Percentiles rank a stretch among this genome's conserved stretches.
phyloP scores from a whole-genome alignment of 1,140 invertebrate species.

The Paramacrobiotus metropolitanus region DNA sequence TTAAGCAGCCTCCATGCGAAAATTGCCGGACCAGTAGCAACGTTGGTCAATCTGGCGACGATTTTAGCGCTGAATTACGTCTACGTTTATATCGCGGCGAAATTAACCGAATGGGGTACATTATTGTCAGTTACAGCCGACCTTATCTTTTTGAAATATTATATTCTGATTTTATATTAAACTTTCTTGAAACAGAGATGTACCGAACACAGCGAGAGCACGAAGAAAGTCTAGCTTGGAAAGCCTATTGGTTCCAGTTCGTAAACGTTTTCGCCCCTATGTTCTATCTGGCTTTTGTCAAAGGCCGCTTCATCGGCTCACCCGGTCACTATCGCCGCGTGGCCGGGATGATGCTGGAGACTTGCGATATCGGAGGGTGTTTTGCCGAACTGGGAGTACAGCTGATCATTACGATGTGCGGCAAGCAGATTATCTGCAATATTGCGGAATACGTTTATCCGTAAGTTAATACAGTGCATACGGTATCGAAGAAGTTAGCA shows the following conservation, averaged over 20 bases:
- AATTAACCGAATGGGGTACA: slow-evolving; percentile 39
- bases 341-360: slow-evolving; percentile 14
- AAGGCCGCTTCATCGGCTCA: slow-evolving; percentile 51
- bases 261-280: slow-evolving; percentile 64
- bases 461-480: slow-evolving; percentile 24
- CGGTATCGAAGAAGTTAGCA: no score
- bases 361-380: slow-evolving; percentile 52
- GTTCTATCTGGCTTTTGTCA: slow-evolving; percentile 63
- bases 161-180: slow-evolving; percentile 13
- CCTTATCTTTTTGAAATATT: neutral
- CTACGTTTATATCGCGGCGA: slow-evolving; percentile 36
- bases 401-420: slow-evolving; percentile 58
- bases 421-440: slow-evolving; percentile 54
- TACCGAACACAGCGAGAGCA: slow-evolving; percentile 59
- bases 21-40: slow-evolving; percentile 39
- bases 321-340: slow-evolving; percentile 30
- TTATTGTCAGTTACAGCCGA: neutral
- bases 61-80: slow-evolving; percentile 35
- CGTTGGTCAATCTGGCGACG: slow-evolving; percentile 42
- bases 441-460: slow-evolving; percentile 47
- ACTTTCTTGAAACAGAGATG: slow-evolving; percentile 35
- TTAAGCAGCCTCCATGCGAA: neutral
- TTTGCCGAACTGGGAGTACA: slow-evolving; percentile 57
- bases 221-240: slow-evolving; percentile 55
- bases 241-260: slow-evolving; percentile 66